phyloP scores from a whole-genome alignment of 2,113 vertebrate genomes.

The Panthera uncia region DNA sequence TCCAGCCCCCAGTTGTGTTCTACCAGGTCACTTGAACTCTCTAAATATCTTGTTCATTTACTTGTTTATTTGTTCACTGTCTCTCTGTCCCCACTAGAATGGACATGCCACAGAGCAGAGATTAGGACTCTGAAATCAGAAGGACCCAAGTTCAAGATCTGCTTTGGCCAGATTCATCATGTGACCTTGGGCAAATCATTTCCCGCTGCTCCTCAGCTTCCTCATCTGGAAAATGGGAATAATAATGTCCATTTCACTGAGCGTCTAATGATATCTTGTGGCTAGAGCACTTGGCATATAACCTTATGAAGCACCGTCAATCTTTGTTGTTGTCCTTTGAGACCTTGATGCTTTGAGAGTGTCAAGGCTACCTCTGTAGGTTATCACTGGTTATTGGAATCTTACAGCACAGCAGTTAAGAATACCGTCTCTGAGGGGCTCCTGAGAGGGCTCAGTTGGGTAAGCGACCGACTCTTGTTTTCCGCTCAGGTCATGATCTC shows the following conservation, averaged over 20 bases:
- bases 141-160: not conserved
- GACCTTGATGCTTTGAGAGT: not conserved
- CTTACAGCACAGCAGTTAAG: not conserved
- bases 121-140: not conserved
- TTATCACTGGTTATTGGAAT: not conserved
- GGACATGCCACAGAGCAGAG: not conserved
- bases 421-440: not conserved
- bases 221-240: not conserved
- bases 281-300: not conserved
- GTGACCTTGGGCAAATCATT: not conserved
- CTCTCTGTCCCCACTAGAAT: not conserved
- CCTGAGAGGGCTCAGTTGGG: too few species aligned
- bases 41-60: not conserved
- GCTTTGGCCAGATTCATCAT: not conserved
- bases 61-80: not conserved
- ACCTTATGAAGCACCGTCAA: not conserved
- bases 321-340: not conserved
- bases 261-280: not conserved
- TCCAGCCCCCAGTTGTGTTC: not conserved
- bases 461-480: too few species aligned
- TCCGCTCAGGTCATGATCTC: too few species aligned
- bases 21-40: not conserved
- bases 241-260: not conserved
- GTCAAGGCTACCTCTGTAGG: not conserved
- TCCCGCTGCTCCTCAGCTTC: not conserved